These are phyloP conservation scores for Megastigmus dorsalis DNA, from an alignment of 2,888 invertebrate species.

Conservation along the genomic window DNA sequence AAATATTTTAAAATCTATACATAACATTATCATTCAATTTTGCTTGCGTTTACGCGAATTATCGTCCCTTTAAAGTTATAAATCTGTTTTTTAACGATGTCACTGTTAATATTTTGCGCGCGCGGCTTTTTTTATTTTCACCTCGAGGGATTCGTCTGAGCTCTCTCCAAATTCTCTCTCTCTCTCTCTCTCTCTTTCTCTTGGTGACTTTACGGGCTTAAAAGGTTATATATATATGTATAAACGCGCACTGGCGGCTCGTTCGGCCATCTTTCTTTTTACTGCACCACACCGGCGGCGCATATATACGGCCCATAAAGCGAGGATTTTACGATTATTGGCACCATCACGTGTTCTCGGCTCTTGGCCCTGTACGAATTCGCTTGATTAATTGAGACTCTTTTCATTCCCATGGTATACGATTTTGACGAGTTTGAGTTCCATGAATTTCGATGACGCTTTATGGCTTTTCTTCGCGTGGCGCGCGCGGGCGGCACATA, in stretches of 20 bases:
- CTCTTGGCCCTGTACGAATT: slow-evolving; percentile 12
- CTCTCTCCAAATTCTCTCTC: background rate
- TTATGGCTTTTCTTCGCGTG: background rate
- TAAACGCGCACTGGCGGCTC: background rate
- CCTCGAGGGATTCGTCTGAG: background rate
- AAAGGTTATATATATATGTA: no score
- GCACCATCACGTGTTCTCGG: slow-evolving; percentile 22
- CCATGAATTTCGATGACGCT: background rate
- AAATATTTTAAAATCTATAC: no score
- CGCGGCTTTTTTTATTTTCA: no score
- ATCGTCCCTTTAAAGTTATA: no score
- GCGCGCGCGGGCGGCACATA: no score
- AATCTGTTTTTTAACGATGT: no score
- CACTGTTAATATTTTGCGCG: no score
- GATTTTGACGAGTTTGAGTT: slow-evolving; percentile 5
- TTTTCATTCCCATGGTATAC: background rate
- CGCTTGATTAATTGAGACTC: slow-evolving; percentile 38
- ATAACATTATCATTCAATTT: no score
- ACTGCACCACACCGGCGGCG: slow-evolving; percentile 17
- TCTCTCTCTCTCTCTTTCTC: slow-evolving; percentile 22
- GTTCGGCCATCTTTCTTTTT: slow-evolving; percentile 39
- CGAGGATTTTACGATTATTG: slow-evolving; percentile 45
- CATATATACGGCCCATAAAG: slow-evolving; percentile 43
- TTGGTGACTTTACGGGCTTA: no score
- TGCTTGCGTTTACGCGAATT: no score